Percentiles rank a stretch among this genome's conserved stretches.
Conservation (phyloP, 1,140 invertebrate genomes). For the Lucilia sericata region DNA sequence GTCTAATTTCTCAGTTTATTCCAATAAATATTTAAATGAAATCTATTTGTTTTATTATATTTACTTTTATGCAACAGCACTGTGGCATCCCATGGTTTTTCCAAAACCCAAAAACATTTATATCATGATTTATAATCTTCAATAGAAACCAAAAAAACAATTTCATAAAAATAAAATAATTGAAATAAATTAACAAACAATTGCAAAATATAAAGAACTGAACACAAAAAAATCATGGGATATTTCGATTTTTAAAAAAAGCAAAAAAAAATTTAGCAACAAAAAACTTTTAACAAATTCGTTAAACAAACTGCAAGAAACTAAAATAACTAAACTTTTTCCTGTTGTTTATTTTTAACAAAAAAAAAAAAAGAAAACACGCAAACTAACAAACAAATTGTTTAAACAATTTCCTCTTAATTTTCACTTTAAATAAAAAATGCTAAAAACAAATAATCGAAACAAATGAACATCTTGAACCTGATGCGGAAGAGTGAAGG, state of each 20-base stretch:
- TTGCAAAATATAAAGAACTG: background rate
- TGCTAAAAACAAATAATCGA: background rate
- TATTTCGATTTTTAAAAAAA: background rate
- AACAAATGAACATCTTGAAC: background rate
- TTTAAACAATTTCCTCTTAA: slow-evolving; percentile 27
- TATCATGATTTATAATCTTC: background rate
- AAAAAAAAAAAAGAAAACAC: background rate
- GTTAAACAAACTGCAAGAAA: background rate
- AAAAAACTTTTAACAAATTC: background rate
- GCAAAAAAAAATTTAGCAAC: background rate
- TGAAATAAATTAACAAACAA: slow-evolving; percentile 6
- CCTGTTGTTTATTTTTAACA: slow-evolving; percentile 21
- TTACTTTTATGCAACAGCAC: background rate
- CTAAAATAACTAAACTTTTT: background rate
- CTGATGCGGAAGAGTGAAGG: background rate
- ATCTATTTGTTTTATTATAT: background rate
- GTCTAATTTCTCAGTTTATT: background rate
- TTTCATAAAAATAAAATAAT: background rate
- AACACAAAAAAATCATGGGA: background rate
- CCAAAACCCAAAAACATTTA: background rate
- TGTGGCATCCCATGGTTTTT: background rate
- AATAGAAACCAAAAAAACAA: background rate
- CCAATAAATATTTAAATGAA: background rate
- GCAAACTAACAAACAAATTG: background rate
- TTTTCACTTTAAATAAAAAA: background rate